A percentile compares a stretch with the other conserved stretches of the same genome.
phyloP scores from a whole-genome alignment of 2,797 vertebrate species.

The Dendrocincla fuliginosa region DNA sequence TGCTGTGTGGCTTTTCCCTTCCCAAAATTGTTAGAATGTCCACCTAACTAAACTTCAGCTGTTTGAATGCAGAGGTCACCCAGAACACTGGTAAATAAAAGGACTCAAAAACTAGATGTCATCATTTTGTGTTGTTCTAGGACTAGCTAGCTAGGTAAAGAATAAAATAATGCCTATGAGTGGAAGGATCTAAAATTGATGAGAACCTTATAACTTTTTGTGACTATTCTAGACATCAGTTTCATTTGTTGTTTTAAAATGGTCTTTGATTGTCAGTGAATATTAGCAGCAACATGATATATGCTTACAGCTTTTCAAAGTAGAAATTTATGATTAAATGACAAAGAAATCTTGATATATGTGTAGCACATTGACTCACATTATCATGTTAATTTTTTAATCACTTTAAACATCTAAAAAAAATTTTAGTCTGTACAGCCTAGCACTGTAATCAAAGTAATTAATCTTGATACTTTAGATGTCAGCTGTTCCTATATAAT shows the following conservation, averaged over 20 bases:
- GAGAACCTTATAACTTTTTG: not conserved
- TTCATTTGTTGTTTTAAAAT: not conserved
- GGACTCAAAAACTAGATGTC: not conserved
- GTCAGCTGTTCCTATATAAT: not conserved
- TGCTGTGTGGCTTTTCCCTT: not conserved
- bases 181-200: not conserved
- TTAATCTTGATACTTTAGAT: conserved; percentile 5
- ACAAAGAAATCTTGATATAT: not conserved
- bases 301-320: not conserved
- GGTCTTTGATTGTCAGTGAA: not conserved
- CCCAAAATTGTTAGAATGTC: not conserved
- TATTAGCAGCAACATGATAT: not conserved
- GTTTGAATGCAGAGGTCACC: not conserved
- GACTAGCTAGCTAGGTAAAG: not conserved
- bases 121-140: not conserved
- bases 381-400: not conserved
- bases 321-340: not conserved
- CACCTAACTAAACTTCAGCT: not conserved
- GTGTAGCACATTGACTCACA: not conserved
- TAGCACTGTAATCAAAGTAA: not conserved
- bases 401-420: not conserved
- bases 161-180: not conserved
- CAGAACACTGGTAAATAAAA: not conserved
- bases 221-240: not conserved
- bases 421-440: not conserved